Conservation (phyloP, 1,140 invertebrate genomes). For the Zaprionus gabonicus region DNA sequence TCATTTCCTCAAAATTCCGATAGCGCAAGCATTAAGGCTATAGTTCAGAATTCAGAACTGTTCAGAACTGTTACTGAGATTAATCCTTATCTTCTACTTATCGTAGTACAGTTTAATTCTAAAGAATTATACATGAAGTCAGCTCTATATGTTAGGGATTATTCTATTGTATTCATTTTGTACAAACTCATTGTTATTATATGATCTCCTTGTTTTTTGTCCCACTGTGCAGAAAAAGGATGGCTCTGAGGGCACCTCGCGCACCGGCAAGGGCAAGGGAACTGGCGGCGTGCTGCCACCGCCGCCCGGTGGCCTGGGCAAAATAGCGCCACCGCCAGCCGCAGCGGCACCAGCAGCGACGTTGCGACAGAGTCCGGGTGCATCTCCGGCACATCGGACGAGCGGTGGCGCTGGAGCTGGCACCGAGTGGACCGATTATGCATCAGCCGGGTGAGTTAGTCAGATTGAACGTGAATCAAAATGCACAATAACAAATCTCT, state of each 20-base stretch:
- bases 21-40: background rate
- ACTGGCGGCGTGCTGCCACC: conserved; percentile 78
- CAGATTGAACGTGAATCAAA: background rate
- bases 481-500: background rate
- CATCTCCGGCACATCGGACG: conserved; percentile 89
- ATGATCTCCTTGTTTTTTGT: background rate
- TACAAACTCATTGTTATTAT: no score
- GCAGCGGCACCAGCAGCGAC: conserved; percentile 88
- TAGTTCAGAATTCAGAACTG: background rate
- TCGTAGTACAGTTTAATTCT: background rate
- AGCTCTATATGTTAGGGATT: no score
- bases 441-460: conserved; percentile 87
- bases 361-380: conserved; percentile 87
- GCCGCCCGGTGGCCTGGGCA: conserved; percentile 85
- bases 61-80: background rate
- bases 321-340: conserved; percentile 93
- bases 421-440: conserved; percentile 92
- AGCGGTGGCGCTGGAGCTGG: conserved; percentile 84
- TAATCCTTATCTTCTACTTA: background rate
- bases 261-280: conserved; percentile 87
- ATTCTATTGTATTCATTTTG: no score
- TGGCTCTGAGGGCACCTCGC: conserved; percentile 88
- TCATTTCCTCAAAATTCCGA: background rate
- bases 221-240: conserved; percentile 91
- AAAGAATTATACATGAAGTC: no score